phyloP scores from a whole-genome alignment of 2,888 invertebrate genomes.

The Campaea margaritaria region DNA sequence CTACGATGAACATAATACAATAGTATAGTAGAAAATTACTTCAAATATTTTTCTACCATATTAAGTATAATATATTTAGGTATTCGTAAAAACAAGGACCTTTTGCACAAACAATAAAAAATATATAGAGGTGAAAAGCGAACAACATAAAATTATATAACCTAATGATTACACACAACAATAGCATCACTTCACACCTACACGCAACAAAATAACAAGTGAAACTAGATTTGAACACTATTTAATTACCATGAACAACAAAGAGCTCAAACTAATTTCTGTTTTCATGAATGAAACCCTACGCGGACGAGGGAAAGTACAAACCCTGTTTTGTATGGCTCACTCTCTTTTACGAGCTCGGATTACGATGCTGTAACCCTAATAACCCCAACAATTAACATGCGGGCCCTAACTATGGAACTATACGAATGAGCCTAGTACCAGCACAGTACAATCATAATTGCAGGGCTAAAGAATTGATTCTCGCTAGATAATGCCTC shows the following conservation, averaged over 20 bases:
- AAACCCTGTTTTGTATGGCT: slow-evolving; percentile 36
- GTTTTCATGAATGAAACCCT: slow-evolving; percentile 21
- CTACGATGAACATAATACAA: no score
- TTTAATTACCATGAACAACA: slow-evolving; percentile 23
- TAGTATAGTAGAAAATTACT: no score
- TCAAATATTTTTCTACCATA: no score
- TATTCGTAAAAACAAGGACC: background rate
- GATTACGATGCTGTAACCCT: slow-evolving; percentile 51
- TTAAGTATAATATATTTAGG: background rate
- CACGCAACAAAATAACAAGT: slow-evolving; percentile 13
- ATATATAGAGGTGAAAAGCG: background rate
- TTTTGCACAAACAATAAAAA: background rate
- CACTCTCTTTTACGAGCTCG: slow-evolving; percentile 53
- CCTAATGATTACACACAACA: slow-evolving; percentile 12
- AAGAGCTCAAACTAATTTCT: slow-evolving; percentile 20
- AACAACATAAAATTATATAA: slow-evolving; percentile 4
- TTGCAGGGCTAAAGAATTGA: no score
- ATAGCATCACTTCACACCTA: slow-evolving; percentile 11
- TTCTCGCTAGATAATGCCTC: no score
- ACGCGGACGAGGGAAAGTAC: slow-evolving; percentile 4
- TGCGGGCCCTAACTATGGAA: slow-evolving; percentile 42
- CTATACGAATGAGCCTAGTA: slow-evolving; percentile 29
- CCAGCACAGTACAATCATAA: background rate
- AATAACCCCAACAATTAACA: slow-evolving; percentile 55
- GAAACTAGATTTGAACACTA: slow-evolving; percentile 22